Evolutionary conservation across 2,888 invertebrate genomes (phyloP), one percentile per base, ranked within the genome.

Genomic region (Tetanocera ferruginea): DNA sequence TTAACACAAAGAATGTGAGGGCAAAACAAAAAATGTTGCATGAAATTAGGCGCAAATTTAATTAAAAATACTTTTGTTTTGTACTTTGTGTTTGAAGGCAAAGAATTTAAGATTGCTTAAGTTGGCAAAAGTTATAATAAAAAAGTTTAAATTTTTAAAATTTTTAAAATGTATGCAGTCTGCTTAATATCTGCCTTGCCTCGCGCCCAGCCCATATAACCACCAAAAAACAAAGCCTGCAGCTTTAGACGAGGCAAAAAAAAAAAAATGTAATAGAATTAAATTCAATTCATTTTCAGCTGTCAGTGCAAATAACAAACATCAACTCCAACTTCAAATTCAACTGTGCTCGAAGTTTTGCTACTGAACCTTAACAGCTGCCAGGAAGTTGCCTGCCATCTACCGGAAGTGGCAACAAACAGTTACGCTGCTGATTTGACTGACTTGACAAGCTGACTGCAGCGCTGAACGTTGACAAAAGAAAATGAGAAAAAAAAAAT

Each of bases 311-410:
- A 72, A 64, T 52, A 72, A 62, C 25, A 71, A 37, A 37, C 37
- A 37, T 37, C 37, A 37, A 37, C 37, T 37, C 8, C 37, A 37
- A 37, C 19, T 19, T 23, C 57, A 25, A 57, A 23, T 57, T 57
- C 25, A 25, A 55, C 19, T 55, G n/a, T 19, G 19, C 55, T 55
- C 55, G 19, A 55, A 55, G n/a, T 55, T n/a, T n/a, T 55, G 55
- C 5, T 57, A 14, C 25, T 14, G 25, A 25, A 57, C 25, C 31
- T 23, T 51, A 77, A 62, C 64, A 74, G 57, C 73, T 79, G 69
- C 60, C 52, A 76, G 70, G 76, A 79, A 73, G 76, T 76, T 55
- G 49, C 76, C 67, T 72, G 79, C 73, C 77, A 77, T 74, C 51
- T 6, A 77, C 52, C 74, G 75, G 77, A 79, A 79, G 79, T 77